Evolutionary conservation across 2,797 vertebrate genomes (phyloP), one percentile per base, ranked within the genome.

Genomic region (Phalanger gymnotis): DNA sequence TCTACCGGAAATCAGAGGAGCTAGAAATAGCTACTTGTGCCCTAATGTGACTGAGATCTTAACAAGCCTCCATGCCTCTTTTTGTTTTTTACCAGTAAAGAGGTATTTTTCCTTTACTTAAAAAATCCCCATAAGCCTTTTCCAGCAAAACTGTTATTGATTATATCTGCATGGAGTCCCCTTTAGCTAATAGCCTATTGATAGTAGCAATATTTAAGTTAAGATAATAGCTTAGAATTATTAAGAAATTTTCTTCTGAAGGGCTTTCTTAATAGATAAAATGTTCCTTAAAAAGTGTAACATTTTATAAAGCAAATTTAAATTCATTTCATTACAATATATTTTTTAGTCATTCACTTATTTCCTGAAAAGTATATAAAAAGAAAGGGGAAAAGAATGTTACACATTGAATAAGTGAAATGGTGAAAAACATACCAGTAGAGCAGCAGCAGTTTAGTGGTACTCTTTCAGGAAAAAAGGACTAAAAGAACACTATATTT

Each of bases 401-500:
- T 91, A 93, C 54, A 31, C 54, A 25, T 2, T 5, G 3, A 58
- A 53, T 91, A 95, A 96, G 30, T 96, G 40, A 66, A 91, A 95
- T 58, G n/a, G 53, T 51, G 13, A 53, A 5, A 47, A 55, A 28
- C 25, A 93, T 58, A 92, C 58, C 0, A 25, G 6, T 6, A 5
- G 51, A 10, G 31, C 27, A 91, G 5, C 52, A 57, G 10, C 53
- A 51, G 93, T 92, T 96, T 92, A 57, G 61, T 95, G 95, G 54
- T 52, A 57, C 28, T 55, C 30, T 94, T 93, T 91, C 0, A 53
- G 52, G 3, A 40, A 56, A 87, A 55, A 93, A 90, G 73, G 34
- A 40, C 92, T 94, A 91, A 96, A 95, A 52, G 90, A 94, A 28
- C 51, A 58, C 22, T 13, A 2, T 54, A 55, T 56, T 89, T 96